Conservation (phyloP, 2,113 vertebrate genomes). For the Upupa epops region DNA sequence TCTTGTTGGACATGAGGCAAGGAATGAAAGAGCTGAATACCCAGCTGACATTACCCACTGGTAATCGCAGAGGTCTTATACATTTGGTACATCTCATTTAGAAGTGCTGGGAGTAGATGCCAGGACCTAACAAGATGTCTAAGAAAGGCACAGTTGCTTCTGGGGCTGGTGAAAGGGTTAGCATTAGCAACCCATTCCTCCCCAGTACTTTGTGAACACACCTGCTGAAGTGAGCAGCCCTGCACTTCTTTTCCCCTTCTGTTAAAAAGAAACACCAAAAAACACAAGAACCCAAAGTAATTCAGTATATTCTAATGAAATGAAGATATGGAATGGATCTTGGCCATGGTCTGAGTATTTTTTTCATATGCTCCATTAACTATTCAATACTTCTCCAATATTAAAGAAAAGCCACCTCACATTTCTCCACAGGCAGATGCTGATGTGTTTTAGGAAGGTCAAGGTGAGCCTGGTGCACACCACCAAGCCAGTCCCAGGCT, state of each 20-base stretch:
- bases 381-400: background rate
- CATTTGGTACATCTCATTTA: constrained; percentile 12
- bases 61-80: background rate
- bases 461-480: background rate
- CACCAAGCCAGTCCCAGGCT: background rate
- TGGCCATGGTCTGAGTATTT: background rate
- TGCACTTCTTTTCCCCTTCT: background rate
- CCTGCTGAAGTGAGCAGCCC: background rate
- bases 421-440: background rate
- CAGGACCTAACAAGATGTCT: background rate
- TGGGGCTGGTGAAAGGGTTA: background rate
- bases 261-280: background rate
- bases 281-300: too few relatives aligned
- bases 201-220: background rate
- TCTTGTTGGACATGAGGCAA: background rate
- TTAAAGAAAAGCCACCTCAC: background rate
- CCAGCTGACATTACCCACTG: background rate
- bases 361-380: background rate
- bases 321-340: background rate
- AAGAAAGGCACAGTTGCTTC: background rate
- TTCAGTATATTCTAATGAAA: background rate
- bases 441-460: background rate
- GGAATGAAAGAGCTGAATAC: background rate
- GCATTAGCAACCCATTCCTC: background rate
- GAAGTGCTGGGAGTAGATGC: background rate